Conservation (phyloP, 2,888 invertebrate genomes). For the Abscondita cerata region DNA sequence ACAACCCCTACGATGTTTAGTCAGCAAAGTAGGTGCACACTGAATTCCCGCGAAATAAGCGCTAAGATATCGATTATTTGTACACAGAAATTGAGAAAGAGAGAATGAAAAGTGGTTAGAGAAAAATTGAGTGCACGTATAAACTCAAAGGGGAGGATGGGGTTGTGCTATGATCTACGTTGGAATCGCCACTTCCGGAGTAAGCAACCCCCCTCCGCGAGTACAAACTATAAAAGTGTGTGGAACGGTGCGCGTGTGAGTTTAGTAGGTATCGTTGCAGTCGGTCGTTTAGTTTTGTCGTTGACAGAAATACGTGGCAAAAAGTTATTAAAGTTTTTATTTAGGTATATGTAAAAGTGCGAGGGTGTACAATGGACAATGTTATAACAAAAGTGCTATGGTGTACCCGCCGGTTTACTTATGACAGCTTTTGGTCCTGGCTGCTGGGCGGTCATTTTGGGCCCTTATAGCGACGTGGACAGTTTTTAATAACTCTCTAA, state of each 20-base stretch:
- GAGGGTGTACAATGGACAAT: slow-evolving; percentile 13
- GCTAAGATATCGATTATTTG: slow-evolving; percentile 45
- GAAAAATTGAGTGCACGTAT: slow-evolving; percentile 4
- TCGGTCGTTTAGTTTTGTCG: slow-evolving; percentile 33
- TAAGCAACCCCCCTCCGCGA: slow-evolving; percentile 44
- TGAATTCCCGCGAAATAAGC: slow-evolving; percentile 42
- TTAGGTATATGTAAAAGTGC: slow-evolving; percentile 10
- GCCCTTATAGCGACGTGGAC: slow-evolving; percentile 53
- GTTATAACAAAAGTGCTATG: slow-evolving; percentile 41
- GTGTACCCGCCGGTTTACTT: slow-evolving; percentile 44
- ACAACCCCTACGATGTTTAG: slow-evolving; percentile 25
- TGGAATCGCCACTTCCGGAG: slow-evolving; percentile 42
- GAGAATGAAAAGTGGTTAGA: slow-evolving; percentile 17
- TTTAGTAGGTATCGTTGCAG: slow-evolving; percentile 42
- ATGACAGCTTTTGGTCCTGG: slow-evolving; percentile 52
- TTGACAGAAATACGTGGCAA: slow-evolving; percentile 38
- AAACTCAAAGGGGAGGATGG: slow-evolving; percentile 26
- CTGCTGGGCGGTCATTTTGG: slow-evolving; percentile 54
- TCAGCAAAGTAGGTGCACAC: slow-evolving; percentile 21
- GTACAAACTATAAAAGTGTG: slow-evolving; percentile 50
- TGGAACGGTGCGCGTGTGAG: slow-evolving; percentile 48
- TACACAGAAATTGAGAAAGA: slow-evolving; percentile 42
- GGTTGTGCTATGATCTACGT: slow-evolving; percentile 35
- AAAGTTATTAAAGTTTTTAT: slow-evolving; percentile 10
- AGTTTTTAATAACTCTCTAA: slow-evolving; percentile 50